phyloP scores from a whole-genome alignment of 2,888 invertebrate genomes.

The Microctonus brassicae region DNA sequence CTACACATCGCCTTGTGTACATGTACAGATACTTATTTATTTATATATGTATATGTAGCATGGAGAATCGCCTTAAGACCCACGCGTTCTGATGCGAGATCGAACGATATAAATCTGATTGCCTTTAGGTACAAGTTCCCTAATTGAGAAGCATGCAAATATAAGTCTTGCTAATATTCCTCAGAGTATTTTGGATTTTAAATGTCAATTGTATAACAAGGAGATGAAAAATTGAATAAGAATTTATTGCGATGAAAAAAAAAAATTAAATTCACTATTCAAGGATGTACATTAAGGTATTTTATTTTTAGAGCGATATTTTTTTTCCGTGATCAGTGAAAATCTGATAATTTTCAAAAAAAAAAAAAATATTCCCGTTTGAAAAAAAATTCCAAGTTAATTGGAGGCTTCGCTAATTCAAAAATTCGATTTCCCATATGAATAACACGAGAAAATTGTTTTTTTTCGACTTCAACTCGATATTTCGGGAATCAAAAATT shows the following conservation, averaged over 20 bases:
- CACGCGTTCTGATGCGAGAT: constrained; percentile 23
- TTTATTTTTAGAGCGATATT: too few species aligned
- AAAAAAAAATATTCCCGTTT: too few species aligned
- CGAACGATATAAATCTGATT: constrained; percentile 36
- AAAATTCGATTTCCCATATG: too few species aligned
- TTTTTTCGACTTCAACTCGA: too few species aligned
- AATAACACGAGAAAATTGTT: too few species aligned
- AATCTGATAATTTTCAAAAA: too few species aligned
- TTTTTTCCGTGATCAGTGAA: too few species aligned
- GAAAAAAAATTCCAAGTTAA: too few species aligned
- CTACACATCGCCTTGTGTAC: not conserved
- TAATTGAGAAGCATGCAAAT: constrained; percentile 40
- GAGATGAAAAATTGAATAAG: not conserved
- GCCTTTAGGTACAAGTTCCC: constrained; percentile 33
- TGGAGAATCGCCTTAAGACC: constrained; percentile 29
- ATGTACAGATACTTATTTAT: not conserved
- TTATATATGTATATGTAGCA: not conserved
- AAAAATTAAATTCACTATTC: not conserved
- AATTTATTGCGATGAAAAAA: not conserved
- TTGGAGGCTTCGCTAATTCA: too few species aligned
- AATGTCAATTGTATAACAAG: not conserved
- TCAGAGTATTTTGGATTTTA: not conserved
- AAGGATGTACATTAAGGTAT: too few species aligned
- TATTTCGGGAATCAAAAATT: too few species aligned
- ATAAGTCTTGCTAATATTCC: constrained; percentile 21